Evolutionary conservation across 2,888 invertebrate species (phyloP), one percentile per base, ranked within the genome.

Genomic region (Neelides folsomi): DNA sequence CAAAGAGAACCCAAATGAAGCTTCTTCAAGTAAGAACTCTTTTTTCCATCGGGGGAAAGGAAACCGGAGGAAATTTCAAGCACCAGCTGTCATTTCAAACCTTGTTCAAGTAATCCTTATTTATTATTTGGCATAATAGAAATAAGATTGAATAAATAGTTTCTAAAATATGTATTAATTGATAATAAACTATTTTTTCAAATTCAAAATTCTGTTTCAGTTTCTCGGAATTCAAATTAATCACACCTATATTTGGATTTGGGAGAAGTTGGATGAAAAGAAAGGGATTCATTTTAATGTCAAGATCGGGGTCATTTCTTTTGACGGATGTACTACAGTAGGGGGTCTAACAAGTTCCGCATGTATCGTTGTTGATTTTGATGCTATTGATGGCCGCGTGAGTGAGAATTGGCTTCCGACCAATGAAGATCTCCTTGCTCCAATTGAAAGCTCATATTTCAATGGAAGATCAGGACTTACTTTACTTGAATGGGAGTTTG

Each of bases 1-100:
- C 6, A 62, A 65, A 1, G 71, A 75, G 43, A 66, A 79, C 44
- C 84, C 85, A 34, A 12, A 18, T 15, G 44, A 44, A 38, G 44
- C 12, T 19, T 19, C 27, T 3, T 27, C 27, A 27, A 27, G 27
- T 27, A 27, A 27, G 27, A 27, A 3, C 7, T 27, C 27, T 27
- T 27, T 27, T 7, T 27, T 27, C 7, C 27, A 27, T 27, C 27
- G 27, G 4, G 27, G 27, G 37, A 9, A 12, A 36, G 41, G 9
- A n/a, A 44, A 36, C 2, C 49, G 57, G 15, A 53, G 55, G 40
- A 64, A 64, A 48, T 42, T 55, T 7, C 58, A 55, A 47, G 60
- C 64, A 0, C 64, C 64, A 15, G 57, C 61, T 5, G 49, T 63
- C 47, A 53, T 64, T 35, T 60, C 62, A 0, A 64, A 63, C 53